Percentiles rank a stretch among this genome's conserved stretches.
phyloP scores from a whole-genome alignment of 2,113 vertebrate species.

The Ochotona curzoniae region DNA sequence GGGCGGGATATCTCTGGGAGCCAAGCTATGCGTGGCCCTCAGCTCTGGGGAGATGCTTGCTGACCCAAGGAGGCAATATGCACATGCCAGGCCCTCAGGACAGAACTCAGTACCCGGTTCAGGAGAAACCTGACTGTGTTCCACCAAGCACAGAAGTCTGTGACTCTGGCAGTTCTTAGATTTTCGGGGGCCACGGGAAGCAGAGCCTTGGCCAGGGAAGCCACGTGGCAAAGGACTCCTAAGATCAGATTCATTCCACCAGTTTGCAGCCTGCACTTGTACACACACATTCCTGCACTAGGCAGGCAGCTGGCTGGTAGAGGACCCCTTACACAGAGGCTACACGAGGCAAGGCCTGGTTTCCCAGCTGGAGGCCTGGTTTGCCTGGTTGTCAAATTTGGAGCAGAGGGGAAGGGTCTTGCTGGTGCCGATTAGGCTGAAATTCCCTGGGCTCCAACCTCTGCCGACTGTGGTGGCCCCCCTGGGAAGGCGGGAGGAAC shows the following conservation, averaged over 20 bases:
- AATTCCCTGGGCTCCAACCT: background rate
- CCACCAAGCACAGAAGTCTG: background rate
- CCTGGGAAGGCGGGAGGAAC: background rate
- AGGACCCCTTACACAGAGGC: background rate
- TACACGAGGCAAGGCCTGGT: background rate
- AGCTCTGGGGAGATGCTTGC: background rate
- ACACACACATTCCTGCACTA: background rate
- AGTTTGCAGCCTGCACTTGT: background rate
- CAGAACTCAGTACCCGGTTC: no score
- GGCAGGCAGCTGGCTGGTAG: background rate
- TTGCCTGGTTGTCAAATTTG: background rate
- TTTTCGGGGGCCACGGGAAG: background rate
- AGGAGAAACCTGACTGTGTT: no score
- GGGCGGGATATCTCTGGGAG: background rate
- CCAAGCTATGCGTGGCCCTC: background rate
- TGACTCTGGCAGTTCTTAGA: background rate
- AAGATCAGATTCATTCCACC: rapidly evolving
- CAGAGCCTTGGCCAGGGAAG: background rate
- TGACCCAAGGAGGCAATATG: background rate
- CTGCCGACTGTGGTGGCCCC: background rate
- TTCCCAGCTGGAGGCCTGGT: no score
- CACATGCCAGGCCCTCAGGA: background rate
- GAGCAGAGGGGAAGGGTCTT: background rate
- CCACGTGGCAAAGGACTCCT: background rate
- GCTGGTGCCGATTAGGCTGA: background rate